Evolutionary conservation across 2,797 vertebrate genomes (phyloP), one percentile per base, ranked within the genome.

Genomic region (Mormyrus proboscirostris): DNA sequence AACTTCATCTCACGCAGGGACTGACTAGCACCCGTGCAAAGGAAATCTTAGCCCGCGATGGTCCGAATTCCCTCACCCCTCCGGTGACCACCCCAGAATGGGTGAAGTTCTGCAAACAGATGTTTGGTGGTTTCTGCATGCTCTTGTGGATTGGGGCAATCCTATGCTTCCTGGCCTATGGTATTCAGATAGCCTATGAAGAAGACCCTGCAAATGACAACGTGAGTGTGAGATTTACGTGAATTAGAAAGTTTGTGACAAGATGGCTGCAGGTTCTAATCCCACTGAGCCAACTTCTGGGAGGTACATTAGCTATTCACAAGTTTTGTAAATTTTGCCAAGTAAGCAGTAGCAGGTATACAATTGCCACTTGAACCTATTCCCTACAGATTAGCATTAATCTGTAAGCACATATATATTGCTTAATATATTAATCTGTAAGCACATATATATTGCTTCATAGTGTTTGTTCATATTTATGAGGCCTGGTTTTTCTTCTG

Each of bases 31-130:
- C 94, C 0, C 96, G 96, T 62, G 97, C 96, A 49, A 95, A 95
- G 14, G 97, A 97, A 90, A 96, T 97, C 91, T 93, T 97, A 93
- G 95, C 95, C 88, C 95, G 96, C 55, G 97, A 97, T 33, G 97
- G 97, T 8, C 97, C 96, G 1, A 97, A 97, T 12, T 89, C 96
- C 65, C 96, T 97, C 82, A 97, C 96, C 0, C 97, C 97, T 0
- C 97, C 97, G n/a, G 96, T 97, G 57, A 97, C 96, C 69, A 97
- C 96, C 47, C 97, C 97, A 0, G 97, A 97, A 88, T 97, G 97
- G 97, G 93, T 97, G 0, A 97, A 97, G 90, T 97, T 97, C 93
- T 97, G 97, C 51, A 95, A 96, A 90, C 97, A 97, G 92, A 96
- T 97, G 49, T 97, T 97, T 0, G 97, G 97, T n/a, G 97, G 97